Base-by-base conservation (phyloP, 2,888 invertebrate genomes). In the Tanypteryx hageni region DNA sequence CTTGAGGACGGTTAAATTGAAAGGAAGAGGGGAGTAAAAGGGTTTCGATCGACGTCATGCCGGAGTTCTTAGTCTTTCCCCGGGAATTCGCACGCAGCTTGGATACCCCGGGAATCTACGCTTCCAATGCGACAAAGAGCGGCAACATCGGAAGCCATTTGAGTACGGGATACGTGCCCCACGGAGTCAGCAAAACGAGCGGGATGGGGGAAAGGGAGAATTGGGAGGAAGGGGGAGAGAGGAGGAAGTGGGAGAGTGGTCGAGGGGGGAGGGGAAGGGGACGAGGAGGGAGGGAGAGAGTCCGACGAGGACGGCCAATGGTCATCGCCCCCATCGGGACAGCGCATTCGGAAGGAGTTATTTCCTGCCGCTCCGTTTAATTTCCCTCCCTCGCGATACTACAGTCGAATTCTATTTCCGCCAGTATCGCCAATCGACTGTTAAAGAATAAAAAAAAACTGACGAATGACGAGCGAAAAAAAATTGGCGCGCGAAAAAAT, bases 141-240 rank as follows among this genome's bases (percentile, higher is more conserved):
- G 76, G 76, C 76, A 76, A 76, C 76, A 22, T 76, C 22, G 76
- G 76, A 76, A 76, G 76, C 76, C 76, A 76, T 76, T 76, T 27
- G 22, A 76, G 76, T 76, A 76, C 14, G 76, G 22, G n/a, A 44
- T 44, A 44, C 5, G 5, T 44, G 44, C 44, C 44, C 68, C 22
- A 64, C 64, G 64, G 68, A 68, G 22, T 68, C 68, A 68, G 68
- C 68, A 68, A 22, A 68, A 68, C 9, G 68, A 22, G 22, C 18
- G 18, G 68, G 68, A 10, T 7, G 22, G 11, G 9, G 18, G 27
- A 9, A 27, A n/a, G 14, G 16, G 7, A 14, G 14, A 16, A n/a
- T 22, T 13, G 13, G 5, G 44, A 44, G 44, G 44, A 44, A 5
- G 44, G 5, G 5, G 44, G 44, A 68, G 18, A 68, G 68, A 10